Conservation (phyloP, 2,113 vertebrate species). For the Oryzias javanicus region DNA sequence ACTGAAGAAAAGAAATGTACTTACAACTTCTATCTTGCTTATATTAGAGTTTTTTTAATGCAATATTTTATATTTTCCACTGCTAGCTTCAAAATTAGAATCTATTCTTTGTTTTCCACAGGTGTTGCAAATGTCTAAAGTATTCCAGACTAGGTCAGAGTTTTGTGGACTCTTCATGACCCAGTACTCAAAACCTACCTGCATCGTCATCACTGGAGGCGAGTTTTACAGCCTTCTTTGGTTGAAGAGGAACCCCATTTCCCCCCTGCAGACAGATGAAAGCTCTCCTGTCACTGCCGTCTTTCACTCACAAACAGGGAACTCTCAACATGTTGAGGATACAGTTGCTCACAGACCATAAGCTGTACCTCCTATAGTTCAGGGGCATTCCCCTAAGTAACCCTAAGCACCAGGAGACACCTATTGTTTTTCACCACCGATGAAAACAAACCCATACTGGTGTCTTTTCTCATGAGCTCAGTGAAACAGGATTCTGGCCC, state of each 20-base stretch:
- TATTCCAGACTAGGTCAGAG: no score
- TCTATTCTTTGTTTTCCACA: no score
- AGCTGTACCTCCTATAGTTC: conserved; percentile 42
- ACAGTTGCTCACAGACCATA: conserved; percentile 59
- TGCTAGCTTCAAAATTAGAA: no score
- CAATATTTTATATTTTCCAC: no score
- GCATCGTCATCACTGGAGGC: no score
- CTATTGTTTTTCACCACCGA: conserved; percentile 46
- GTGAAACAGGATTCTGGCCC: conserved; percentile 34
- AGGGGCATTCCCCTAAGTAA: conserved; percentile 49
- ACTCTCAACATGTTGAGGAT: conserved; percentile 28
- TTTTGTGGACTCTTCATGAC: no score
- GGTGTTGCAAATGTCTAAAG: no score
- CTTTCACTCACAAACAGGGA: conserved; percentile 17
- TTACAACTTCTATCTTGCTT: no score
- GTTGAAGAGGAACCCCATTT: not conserved
- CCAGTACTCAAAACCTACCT: no score
- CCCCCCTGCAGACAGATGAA: not conserved
- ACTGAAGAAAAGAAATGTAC: no score
- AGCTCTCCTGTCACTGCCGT: conserved; percentile 19
- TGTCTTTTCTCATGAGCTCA: conserved; percentile 32
- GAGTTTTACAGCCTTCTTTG: not conserved
- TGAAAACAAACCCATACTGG: conserved; percentile 45
- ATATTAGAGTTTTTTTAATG: no score
- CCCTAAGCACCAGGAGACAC: conserved; percentile 46